Evolutionary conservation across 1,140 invertebrate genomes (phyloP).

Genomic region (Trichomalopsis sarcophagae): DNA sequence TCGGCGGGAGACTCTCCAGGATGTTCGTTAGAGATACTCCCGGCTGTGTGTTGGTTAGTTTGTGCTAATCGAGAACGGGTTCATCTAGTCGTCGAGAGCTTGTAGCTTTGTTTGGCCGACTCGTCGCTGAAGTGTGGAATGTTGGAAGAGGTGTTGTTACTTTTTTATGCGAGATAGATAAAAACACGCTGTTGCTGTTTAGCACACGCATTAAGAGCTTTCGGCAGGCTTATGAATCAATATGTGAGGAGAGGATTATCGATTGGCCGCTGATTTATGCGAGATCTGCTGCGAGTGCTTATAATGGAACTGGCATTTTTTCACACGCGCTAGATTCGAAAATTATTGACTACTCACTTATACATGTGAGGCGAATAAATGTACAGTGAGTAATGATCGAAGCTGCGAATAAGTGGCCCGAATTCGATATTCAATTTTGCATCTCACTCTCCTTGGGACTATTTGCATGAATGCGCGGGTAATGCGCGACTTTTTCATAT

Average conservation of each 20-base stretch:
- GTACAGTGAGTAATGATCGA: neutral
- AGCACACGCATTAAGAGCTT: neutral
- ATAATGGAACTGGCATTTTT: neutral
- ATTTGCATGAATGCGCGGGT: neutral
- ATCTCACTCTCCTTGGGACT: neutral
- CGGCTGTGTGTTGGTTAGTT: neutral
- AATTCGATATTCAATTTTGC: neutral
- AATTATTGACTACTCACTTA: neutral
- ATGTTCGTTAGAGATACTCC: too few species aligned
- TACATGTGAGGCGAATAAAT: neutral
- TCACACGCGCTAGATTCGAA: neutral
- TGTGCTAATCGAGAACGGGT: conserved; percentile 6
- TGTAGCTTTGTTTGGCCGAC: neutral
- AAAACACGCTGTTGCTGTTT: neutral
- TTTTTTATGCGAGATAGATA: neutral
- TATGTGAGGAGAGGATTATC: neutral
- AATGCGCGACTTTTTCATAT: conserved; percentile 15
- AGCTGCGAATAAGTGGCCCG: too few species aligned
- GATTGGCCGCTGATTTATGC: neutral
- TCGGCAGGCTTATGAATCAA: too few species aligned
- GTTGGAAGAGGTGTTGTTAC: neutral
- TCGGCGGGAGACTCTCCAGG: too few species aligned
- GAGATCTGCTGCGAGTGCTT: neutral
- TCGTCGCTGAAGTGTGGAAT: too few species aligned
- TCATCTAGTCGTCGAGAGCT: neutral